Evolutionary conservation across 1,140 invertebrate genomes (phyloP).

Genomic region (Amphibalanus amphitrite): DNA sequence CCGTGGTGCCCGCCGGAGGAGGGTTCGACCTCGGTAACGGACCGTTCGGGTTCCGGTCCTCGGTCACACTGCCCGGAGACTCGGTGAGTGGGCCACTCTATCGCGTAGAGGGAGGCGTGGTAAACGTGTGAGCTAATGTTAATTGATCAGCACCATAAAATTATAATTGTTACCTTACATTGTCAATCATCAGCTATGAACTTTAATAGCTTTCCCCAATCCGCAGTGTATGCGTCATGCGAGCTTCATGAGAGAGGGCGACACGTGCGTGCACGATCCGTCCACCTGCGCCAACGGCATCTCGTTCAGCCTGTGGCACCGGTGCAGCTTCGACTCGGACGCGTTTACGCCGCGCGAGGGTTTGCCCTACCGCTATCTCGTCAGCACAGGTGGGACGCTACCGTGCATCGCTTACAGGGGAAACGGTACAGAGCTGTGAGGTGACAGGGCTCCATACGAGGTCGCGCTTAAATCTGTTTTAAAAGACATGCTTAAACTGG

Average conservation of each 20-base stretch:
- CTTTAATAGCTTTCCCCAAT: too few relatives aligned
- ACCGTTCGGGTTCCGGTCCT: background rate
- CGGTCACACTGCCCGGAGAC: background rate
- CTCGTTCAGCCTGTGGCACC: background rate
- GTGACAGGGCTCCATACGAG: too few relatives aligned
- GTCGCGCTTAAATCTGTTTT: too few relatives aligned
- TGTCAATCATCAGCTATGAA: too few relatives aligned
- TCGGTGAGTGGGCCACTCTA: background rate
- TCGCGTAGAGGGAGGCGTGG: too few relatives aligned
- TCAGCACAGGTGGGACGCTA: background rate
- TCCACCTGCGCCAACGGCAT: background rate
- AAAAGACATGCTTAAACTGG: too few relatives aligned
- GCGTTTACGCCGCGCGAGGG: background rate
- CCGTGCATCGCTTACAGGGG: too few relatives aligned
- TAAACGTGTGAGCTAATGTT: too few relatives aligned
- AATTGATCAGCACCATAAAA: too few relatives aligned
- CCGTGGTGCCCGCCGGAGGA: conserved; percentile 4
- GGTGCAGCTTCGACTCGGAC: background rate
- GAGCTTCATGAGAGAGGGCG: background rate
- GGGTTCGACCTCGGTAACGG: background rate
- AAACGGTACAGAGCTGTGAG: too few relatives aligned
- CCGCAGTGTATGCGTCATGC: background rate
- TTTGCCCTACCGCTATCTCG: background rate
- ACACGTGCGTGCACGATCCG: background rate
- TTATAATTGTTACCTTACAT: too few relatives aligned